Percentiles rank a stretch among this genome's conserved stretches.
phyloP scores from a whole-genome alignment of 2,797 vertebrate species.

The Mus spretus region DNA sequence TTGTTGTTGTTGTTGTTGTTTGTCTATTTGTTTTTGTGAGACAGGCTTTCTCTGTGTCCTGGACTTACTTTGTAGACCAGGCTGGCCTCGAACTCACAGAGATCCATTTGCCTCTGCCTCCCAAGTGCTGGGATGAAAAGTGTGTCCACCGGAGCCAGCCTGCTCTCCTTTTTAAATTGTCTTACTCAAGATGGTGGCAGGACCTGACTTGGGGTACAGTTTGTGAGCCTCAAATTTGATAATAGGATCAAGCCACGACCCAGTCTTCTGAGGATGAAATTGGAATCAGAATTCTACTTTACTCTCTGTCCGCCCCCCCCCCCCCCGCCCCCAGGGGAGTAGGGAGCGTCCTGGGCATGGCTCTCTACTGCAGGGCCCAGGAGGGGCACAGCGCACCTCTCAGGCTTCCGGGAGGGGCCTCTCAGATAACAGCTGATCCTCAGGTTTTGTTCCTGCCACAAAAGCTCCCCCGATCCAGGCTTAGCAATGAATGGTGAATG shows the following conservation, averaged over 20 bases:
- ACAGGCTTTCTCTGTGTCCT: neutral
- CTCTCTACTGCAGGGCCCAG: neutral
- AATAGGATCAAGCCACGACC: neutral
- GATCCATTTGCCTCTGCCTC: neutral
- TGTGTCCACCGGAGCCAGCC: neutral
- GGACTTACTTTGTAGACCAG: neutral
- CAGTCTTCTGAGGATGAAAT: neutral
- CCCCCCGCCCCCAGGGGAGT: neutral
- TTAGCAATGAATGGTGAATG: slow-evolving; percentile 73
- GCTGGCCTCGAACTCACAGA: neutral
- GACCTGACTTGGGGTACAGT: neutral
- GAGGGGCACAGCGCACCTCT: neutral
- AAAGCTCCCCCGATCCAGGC: slow-evolving; percentile 69
- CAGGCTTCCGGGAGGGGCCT: slow-evolving; percentile 39
- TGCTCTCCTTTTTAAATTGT: neutral
- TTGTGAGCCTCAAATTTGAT: neutral
- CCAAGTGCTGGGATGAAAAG: neutral
- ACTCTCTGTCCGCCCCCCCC: no score
- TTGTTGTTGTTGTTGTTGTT: neutral
- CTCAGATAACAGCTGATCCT: slow-evolving; percentile 74
- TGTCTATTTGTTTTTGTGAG: neutral
- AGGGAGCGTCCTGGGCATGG: neutral
- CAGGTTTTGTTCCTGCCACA: slow-evolving; percentile 77
- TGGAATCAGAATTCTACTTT: neutral
- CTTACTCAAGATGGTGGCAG: no score